Conservation (phyloP, 2,888 invertebrate species). For the Cotesia congregata region DNA sequence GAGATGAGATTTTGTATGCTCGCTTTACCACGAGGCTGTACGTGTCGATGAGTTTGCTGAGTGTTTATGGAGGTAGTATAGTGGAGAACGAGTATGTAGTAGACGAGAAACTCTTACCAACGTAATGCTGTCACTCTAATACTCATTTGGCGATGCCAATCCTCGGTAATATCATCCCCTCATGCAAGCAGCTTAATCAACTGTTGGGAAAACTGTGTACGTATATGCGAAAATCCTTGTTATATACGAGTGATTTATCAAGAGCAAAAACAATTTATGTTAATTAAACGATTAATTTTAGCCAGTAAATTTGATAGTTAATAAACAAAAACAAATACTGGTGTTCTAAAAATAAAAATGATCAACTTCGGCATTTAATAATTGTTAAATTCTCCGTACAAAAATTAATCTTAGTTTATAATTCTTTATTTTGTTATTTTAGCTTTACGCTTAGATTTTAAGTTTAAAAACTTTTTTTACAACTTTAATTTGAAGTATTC, state of each 20-base stretch:
- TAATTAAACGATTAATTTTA: not conserved
- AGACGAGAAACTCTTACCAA: conserved; percentile 32
- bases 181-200: conserved; percentile 61
- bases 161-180: conserved; percentile 56
- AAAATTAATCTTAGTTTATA: no score
- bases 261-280: not conserved
- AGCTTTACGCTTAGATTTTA: no score
- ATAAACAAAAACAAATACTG: not conserved
- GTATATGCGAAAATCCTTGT: conserved; percentile 13
- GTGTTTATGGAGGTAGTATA: conserved; percentile 45
- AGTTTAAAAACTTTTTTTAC: no score
- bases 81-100: conserved; percentile 38
- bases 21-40: conserved; percentile 32
- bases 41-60: conserved; percentile 38
- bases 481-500: no score
- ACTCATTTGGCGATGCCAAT: conserved; percentile 32
- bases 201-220: conserved; percentile 50
- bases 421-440: no score
- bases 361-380: no score
- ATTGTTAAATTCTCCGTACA: no score
- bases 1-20: conserved; percentile 15
- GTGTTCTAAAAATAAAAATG: no score
- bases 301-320: not conserved
- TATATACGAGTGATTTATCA: conserved; percentile 7
- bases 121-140: conserved; percentile 15